Percentiles rank a stretch among this genome's conserved stretches.
phyloP scores from a whole-genome alignment of 2,797 vertebrate genomes.

The Epinephelus awoara region DNA sequence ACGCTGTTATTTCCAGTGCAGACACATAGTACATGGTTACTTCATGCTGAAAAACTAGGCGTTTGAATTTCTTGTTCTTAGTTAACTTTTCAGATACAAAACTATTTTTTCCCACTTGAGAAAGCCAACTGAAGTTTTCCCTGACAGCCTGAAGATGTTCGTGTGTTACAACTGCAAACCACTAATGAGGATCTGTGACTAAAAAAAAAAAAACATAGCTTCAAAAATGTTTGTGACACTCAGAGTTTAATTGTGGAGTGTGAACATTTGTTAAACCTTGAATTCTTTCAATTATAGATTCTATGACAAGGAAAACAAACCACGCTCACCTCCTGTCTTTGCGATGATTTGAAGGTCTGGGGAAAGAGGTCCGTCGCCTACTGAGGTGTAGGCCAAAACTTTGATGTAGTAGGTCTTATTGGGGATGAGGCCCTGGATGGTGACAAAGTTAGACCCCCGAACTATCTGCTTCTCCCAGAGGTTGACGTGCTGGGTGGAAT shows the following conservation, averaged over 20 bases:
- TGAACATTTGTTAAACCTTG: not conserved
- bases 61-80: conserved; percentile 22
- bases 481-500: conserved; percentile 93
- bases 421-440: conserved; percentile 94
- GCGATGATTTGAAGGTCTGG: conserved; percentile 98
- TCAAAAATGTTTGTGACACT: conserved; percentile 23
- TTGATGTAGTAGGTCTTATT: conserved; percentile 98
- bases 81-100: conserved; percentile 17
- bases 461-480: conserved; percentile 98
- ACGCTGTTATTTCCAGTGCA: not conserved
- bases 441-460: conserved; percentile 94
- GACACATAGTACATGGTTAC: conserved; percentile 11
- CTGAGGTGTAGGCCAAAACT: conserved; percentile 97
- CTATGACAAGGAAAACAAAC: not conserved
- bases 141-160: conserved; percentile 51
- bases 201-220: conserved; percentile 30
- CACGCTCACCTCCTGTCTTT: conserved; percentile 94
- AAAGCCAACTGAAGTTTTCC: conserved; percentile 33
- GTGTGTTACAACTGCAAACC: conserved; percentile 48
- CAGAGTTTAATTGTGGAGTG: not conserved
- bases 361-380: conserved; percentile 97
- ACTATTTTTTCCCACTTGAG: conserved; percentile 2
- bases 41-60: not conserved
- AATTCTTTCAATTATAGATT: not conserved
- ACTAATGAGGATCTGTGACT: conserved; percentile 51